These are phyloP conservation scores for Pachyseris speciosa DNA, from an alignment of 64 coral and sea anemone genomes.

Conservation along the genomic window DNA sequence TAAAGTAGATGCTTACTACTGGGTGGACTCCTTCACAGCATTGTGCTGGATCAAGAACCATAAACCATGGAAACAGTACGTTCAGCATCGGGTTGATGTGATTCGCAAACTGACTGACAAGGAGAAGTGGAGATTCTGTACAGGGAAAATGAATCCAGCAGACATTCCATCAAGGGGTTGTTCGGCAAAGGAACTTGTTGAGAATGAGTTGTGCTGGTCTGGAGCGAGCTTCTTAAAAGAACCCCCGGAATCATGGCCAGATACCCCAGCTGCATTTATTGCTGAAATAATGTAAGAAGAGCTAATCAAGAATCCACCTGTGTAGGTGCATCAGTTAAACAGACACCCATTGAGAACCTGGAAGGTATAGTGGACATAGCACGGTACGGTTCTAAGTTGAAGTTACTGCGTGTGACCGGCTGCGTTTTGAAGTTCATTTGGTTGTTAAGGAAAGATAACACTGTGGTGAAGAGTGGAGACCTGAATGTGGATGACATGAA, in stretches of 20 bases:
- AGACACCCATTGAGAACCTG: not conserved
- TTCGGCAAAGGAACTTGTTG: not conserved
- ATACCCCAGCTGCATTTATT: not conserved
- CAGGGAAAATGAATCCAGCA: not conserved
- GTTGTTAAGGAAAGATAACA: too few relatives aligned
- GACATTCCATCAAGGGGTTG: not conserved
- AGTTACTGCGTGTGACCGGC: too few relatives aligned
- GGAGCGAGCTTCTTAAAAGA: too few relatives aligned
- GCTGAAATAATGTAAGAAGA: not conserved
- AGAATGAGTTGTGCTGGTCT: not conserved
- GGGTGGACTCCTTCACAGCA: slow-evolving; percentile 11
- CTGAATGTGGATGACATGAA: too few relatives aligned
- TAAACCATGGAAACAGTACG: slow-evolving; percentile 50
- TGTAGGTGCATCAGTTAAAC: not conserved
- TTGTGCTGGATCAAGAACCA: not conserved
- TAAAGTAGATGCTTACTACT: not conserved
- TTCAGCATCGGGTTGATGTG: slow-evolving; percentile 27
- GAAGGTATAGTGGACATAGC: not conserved
- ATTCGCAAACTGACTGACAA: not conserved
- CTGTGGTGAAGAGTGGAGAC: too few relatives aligned
- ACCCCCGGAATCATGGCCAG: not conserved
- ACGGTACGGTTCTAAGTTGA: too few relatives aligned
- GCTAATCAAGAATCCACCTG: not conserved
- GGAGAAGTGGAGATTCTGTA: slow-evolving; percentile 12
- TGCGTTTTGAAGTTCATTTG: too few relatives aligned